Base-by-base conservation (phyloP, 2,888 invertebrate genomes). In the Orthosia incerta region DNA sequence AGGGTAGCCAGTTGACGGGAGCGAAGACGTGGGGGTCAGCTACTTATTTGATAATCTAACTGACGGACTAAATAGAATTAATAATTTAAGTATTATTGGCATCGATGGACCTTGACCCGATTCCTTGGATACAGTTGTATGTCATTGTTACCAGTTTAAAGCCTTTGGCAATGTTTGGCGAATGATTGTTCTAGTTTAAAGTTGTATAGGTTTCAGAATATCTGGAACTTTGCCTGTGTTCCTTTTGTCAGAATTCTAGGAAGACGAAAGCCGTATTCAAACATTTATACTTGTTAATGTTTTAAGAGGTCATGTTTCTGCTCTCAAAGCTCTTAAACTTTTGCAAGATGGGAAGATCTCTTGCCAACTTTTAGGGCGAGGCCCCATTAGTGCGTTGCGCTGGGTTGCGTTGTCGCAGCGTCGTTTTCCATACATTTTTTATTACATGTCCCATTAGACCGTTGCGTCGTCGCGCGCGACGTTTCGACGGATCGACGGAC, bases 1-100 rank as follows among this genome's bases (percentile, higher is more conserved):
- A n/a, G n/a, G n/a, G n/a, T n/a, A n/a, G n/a, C n/a, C n/a, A n/a
- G n/a, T n/a, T n/a, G n/a, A n/a, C n/a, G n/a, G n/a, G n/a, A n/a
- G n/a, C n/a, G n/a, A n/a, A n/a, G n/a, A n/a, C n/a, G n/a, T n/a
- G n/a, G n/a, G n/a, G n/a, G n/a, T n/a, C n/a, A n/a, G n/a, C n/a
- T n/a, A n/a, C n/a, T n/a, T 26, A 26, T 26, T 26, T 26, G 26
- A 26, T 26, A 26, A 26, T 26, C 26, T 26, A 1, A 26, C 26
- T 26, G 26, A 3, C 26, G 26, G 26, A 26, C 26, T 26, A 26
- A 26, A 26, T 26, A 26, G 26, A 26, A 26, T 26, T 26, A 26
- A 78, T 72, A 66, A 55, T 69, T 69, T 72, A 23, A n/a, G 59
- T 67, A 82, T 82, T 82, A 81, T 77, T 79, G 68, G 68, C 46